Evolutionary conservation across 2,888 invertebrate species (phyloP).

Genomic region (Apotomis capreana): DNA sequence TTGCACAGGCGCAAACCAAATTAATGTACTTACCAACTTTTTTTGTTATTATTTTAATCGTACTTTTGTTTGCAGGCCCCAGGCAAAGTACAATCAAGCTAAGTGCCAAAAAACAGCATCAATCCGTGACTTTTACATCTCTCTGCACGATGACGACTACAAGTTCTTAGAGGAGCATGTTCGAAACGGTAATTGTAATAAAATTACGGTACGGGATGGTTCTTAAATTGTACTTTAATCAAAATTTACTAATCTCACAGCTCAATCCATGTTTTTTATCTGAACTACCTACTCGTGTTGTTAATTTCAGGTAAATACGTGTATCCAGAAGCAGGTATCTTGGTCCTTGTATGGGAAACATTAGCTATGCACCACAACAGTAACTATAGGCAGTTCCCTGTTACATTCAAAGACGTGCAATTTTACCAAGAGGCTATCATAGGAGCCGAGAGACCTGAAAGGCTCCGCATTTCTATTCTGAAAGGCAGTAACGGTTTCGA

Average conservation of each 20-base stretch:
- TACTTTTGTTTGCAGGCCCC: conserved; percentile 52
- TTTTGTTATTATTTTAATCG: no score
- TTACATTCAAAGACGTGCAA: conserved; percentile 75
- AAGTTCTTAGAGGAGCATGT: conserved; percentile 55
- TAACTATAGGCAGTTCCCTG: conserved; percentile 71
- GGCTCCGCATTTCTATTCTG: conserved; percentile 46
- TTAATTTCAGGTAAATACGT: conserved; percentile 51
- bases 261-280: no score
- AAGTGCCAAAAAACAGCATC: conserved; percentile 47
- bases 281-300: no score
- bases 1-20: no score
- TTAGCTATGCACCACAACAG: conserved; percentile 68
- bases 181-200: conserved; percentile 53
- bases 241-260: neutral
- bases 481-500: conserved; percentile 44
- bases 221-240: neutral
- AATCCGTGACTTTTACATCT: conserved; percentile 54
- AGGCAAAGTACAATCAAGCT: conserved; percentile 49
- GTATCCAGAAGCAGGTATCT: conserved; percentile 86
- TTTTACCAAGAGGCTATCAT: conserved; percentile 10
- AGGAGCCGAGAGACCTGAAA: neutral
- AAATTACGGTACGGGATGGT: no score
- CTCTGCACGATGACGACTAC: conserved; percentile 61
- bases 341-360: conserved; percentile 80
- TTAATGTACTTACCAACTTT: no score